Evolutionary conservation across 2,888 invertebrate genomes (phyloP).

Genomic region (Pandemis cinnamomeana): DNA sequence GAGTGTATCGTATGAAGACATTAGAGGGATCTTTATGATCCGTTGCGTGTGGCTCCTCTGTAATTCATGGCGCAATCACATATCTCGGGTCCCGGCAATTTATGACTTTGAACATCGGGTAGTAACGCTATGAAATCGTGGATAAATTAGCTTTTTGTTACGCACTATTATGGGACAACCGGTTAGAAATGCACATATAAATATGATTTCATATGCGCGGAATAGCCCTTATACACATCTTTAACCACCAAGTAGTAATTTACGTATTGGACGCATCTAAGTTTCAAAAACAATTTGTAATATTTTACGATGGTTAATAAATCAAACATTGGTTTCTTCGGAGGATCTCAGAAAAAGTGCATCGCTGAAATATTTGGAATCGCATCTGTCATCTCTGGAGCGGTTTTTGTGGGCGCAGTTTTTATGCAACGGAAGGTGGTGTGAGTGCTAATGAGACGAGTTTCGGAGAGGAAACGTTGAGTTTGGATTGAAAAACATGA

Average conservation of each 20-base stretch:
- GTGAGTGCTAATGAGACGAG: conserved; percentile 72
- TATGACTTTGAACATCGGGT: conserved; percentile 60
- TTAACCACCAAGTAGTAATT: conserved; percentile 47
- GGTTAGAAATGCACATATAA: conserved; percentile 25
- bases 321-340: conserved; percentile 71
- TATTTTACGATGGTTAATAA: conserved; percentile 70
- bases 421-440: conserved; percentile 62
- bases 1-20: conserved; percentile 75
- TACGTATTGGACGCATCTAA: conserved; percentile 54
- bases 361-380: conserved; percentile 81
- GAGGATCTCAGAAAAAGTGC: conserved; percentile 73
- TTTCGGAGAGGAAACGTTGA: conserved; percentile 47
- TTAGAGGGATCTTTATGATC: conserved; percentile 76
- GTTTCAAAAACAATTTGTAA: conserved; percentile 77
- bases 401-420: conserved; percentile 66
- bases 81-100: conserved; percentile 68
- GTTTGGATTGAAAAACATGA: conserved; percentile 32
- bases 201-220: conserved; percentile 26
- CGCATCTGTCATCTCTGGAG: conserved; percentile 75
- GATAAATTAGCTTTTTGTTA: conserved; percentile 57
- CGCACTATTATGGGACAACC: conserved; percentile 26
- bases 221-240: conserved; percentile 51
- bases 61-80: conserved; percentile 74
- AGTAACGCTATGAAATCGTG: conserved; percentile 57
- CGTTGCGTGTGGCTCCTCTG: conserved; percentile 73